Evolutionary conservation across 2,797 vertebrate species (phyloP).

Genomic region (Urosaurus nigricauda): DNA sequence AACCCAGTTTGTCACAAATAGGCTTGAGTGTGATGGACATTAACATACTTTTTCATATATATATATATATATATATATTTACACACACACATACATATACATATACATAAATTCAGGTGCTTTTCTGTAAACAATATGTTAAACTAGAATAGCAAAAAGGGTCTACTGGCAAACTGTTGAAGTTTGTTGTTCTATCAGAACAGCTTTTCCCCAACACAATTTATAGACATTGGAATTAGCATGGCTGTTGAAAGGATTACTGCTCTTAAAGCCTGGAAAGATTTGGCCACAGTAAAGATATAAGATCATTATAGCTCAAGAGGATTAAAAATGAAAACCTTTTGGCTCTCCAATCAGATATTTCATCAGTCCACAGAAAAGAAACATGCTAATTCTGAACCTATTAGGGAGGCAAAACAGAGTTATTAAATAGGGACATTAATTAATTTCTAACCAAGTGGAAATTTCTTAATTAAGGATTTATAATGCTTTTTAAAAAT

Average conservation of each 20-base stretch:
- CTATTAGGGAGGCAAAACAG: slow-evolving; percentile 21
- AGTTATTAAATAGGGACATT: slow-evolving; percentile 9
- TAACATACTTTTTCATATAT: too few relatives aligned
- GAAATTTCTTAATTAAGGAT: slow-evolving; percentile 50
- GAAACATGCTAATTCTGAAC: not conserved
- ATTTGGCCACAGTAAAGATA: not conserved
- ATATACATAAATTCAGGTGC: too few relatives aligned
- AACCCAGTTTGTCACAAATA: not conserved
- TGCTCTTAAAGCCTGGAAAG: not conserved
- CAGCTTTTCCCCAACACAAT: slow-evolving; percentile 22
- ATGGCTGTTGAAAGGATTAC: slow-evolving; percentile 37
- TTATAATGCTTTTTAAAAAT: not conserved
- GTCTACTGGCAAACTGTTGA: not conserved
- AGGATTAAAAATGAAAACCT: slow-evolving; percentile 12
- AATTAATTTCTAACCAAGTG: slow-evolving; percentile 53
- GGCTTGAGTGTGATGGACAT: not conserved
- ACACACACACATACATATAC: too few relatives aligned
- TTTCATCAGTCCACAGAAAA: not conserved
- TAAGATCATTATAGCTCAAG: slow-evolving; percentile 11
- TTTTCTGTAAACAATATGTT: not conserved
- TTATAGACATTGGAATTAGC: slow-evolving; percentile 14
- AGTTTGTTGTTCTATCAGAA: not conserved
- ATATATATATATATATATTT: too few relatives aligned
- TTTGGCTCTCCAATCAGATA: slow-evolving; percentile 10
- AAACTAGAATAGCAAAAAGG: too few relatives aligned